These are phyloP conservation scores for Chrysogorgia sp. DNA, from an alignment of 92 coral and sea anemone genomes.

Conservation along the genomic window DNA sequence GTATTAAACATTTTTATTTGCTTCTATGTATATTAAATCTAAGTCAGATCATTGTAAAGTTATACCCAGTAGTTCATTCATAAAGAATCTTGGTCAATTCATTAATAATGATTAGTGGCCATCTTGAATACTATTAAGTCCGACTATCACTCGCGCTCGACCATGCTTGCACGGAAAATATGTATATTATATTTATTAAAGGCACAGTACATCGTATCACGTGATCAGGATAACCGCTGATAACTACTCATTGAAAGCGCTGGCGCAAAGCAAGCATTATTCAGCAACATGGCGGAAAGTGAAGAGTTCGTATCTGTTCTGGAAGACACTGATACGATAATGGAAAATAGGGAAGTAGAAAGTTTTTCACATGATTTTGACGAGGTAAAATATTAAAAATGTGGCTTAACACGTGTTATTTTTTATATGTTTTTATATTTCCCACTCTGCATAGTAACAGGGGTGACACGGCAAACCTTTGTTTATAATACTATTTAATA, in stretches of 20 bases:
- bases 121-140: too few species aligned
- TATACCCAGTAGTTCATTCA: too few species aligned
- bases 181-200: too few species aligned
- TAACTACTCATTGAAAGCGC: background rate
- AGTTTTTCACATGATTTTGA: constrained; percentile 23
- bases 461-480: background rate
- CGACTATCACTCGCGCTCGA: too few species aligned
- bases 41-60: too few species aligned
- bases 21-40: too few species aligned
- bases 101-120: too few species aligned
- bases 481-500: background rate
- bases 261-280: constrained; percentile 14
- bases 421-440: background rate
- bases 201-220: constrained; percentile 16
- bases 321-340: constrained; percentile 8
- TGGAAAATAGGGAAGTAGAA: constrained; percentile 28
- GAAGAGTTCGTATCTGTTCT: constrained; percentile 6
- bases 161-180: too few species aligned
- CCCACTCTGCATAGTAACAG: background rate
- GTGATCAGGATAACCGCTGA: constrained; percentile 7
- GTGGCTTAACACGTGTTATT: background rate
- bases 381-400: constrained; percentile 15
- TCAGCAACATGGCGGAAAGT: constrained; percentile 16
- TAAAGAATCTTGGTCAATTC: too few species aligned
- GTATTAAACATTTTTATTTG: too few species aligned